Conservation (phyloP, 2,888 invertebrate genomes). For the Yponomeuta sedellus region DNA sequence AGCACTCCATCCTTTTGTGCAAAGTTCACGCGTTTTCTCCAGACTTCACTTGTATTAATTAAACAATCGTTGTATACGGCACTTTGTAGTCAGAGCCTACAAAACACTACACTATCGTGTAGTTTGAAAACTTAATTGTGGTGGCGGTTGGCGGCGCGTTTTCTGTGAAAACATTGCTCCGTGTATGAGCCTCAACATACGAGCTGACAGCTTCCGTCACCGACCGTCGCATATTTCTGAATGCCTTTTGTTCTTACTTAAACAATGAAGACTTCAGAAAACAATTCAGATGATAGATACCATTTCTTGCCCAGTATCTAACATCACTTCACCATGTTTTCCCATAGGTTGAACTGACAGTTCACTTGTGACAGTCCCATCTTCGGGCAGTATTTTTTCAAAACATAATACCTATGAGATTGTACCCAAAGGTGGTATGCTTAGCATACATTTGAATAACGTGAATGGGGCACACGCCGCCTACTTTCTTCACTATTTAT, state of each 20-base stretch:
- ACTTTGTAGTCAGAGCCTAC: constrained; percentile 26
- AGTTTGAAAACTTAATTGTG: constrained; percentile 65
- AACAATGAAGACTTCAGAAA: constrained; percentile 50
- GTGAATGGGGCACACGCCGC: constrained; percentile 10
- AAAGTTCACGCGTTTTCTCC: not conserved
- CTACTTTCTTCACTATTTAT: constrained; percentile 12
- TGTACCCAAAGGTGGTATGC: not conserved
- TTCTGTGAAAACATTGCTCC: constrained; percentile 57
- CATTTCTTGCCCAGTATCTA: not conserved
- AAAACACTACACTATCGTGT: constrained; percentile 59
- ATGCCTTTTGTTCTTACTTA: constrained; percentile 69
- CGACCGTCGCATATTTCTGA: constrained; percentile 59
- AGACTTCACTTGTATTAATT: not conserved
- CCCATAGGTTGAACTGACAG: not conserved
- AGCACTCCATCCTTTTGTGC: not conserved
- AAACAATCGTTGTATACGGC: constrained; percentile 6
- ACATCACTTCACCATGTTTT: constrained; percentile 3
- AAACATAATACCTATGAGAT: not conserved
- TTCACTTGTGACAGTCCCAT: not conserved
- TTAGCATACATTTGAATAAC: constrained; percentile 3
- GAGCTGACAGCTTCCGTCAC: constrained; percentile 52
- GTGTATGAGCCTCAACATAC: constrained; percentile 35
- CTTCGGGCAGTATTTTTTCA: not conserved
- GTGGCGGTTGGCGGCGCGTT: constrained; percentile 35
- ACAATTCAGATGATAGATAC: constrained; percentile 29